Evolutionary conservation across 2,797 vertebrate genomes (phyloP).

Genomic region (Clangula hyemalis): DNA sequence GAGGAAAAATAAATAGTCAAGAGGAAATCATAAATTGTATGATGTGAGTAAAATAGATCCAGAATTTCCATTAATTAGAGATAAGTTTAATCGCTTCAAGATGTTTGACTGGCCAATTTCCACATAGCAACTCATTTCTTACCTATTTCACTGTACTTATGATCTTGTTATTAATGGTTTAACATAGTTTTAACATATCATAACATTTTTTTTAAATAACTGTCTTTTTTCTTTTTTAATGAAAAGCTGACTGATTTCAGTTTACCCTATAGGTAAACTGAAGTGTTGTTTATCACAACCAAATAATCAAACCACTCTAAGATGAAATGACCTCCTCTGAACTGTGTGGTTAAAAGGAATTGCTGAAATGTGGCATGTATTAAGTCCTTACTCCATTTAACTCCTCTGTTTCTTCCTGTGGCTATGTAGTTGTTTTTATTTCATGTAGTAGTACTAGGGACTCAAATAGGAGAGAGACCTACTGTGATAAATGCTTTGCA

Average conservation of each 20-base stretch:
- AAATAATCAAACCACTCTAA: not conserved
- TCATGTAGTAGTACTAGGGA: not conserved
- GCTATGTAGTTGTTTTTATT: not conserved
- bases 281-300: not conserved
- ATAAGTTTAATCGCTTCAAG: not conserved
- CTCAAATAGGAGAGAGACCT: not conserved
- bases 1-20: not conserved
- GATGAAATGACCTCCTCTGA: not conserved
- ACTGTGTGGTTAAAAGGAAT: not conserved
- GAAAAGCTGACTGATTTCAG: not conserved
- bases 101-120: not conserved
- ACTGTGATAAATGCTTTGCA: not conserved
- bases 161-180: not conserved
- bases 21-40: not conserved
- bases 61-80: conserved; percentile 13
- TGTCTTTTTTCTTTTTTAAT: not conserved
- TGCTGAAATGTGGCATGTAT: not conserved
- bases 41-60: not conserved
- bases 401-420: not conserved
- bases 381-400: not conserved
- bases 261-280: not conserved
- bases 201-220: conserved; percentile 1
- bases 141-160: not conserved
- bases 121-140: not conserved
- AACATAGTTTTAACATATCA: not conserved